Percentiles rank a stretch among this genome's conserved stretches.
Conservation (phyloP, 2,888 invertebrate species). For the Agriopis marginaria region DNA sequence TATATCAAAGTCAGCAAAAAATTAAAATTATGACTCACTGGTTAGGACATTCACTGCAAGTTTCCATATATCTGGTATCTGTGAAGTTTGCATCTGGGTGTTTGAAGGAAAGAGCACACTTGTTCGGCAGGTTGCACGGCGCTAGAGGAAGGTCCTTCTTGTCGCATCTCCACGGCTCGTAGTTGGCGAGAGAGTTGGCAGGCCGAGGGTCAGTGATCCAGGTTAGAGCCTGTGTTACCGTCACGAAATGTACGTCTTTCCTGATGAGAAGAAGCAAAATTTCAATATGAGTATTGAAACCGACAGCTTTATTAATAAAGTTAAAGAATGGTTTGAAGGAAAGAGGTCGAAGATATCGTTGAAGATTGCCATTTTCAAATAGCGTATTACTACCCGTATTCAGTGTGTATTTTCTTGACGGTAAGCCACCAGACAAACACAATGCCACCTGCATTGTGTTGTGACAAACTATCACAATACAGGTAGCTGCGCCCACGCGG, state of each 20-base stretch:
- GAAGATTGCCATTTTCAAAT: no score
- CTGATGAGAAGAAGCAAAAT: conserved; percentile 75
- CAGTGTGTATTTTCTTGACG: no score
- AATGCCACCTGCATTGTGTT: no score
- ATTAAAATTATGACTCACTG: conserved; percentile 75
- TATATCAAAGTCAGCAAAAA: no score
- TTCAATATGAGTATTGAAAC: not conserved
- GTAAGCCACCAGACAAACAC: no score
- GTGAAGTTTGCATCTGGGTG: conserved; percentile 91
- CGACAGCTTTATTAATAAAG: not conserved
- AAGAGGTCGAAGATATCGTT: no score
- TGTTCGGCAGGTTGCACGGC: conserved; percentile 93
- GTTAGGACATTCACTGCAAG: conserved; percentile 94
- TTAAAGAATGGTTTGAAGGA: no score
- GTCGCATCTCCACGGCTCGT: conserved; percentile 93
- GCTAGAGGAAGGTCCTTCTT: conserved; percentile 90
- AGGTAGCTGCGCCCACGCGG: not conserved
- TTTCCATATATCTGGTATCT: conserved; percentile 94
- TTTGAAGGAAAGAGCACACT: conserved; percentile 94
- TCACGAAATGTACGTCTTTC: conserved; percentile 94
- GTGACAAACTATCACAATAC: no score
- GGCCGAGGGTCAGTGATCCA: conserved; percentile 96
- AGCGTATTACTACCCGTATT: not conserved
- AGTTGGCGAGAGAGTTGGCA: conserved; percentile 88
- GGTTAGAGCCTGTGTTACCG: conserved; percentile 94